Evolutionary conservation across 64 coral and sea anemone genomes (phyloP).

Genomic region (Stichodactyla helianthus): DNA sequence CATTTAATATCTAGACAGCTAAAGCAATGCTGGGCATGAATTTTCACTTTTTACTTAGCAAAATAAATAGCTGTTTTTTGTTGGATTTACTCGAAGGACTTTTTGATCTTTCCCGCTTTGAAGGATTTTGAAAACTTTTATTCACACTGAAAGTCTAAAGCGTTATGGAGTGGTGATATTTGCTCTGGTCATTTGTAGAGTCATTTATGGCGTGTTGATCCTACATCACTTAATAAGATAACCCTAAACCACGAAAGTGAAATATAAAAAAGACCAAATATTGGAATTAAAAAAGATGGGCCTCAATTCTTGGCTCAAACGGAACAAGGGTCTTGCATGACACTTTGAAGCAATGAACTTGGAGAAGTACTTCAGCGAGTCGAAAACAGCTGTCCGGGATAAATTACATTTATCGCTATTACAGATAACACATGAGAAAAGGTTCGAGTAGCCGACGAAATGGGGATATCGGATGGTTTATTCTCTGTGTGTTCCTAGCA

Average conservation of each 20-base stretch:
- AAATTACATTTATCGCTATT: constrained; percentile 28
- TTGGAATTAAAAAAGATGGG: not conserved
- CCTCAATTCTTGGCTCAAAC: not conserved
- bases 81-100: not conserved
- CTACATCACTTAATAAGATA: constrained; percentile 18
- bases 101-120: not conserved
- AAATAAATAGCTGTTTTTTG: constrained; percentile 10
- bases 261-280: constrained; percentile 16
- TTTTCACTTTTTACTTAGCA: constrained; percentile 13
- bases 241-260: not conserved
- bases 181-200: constrained; percentile 12
- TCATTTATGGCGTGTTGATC: constrained; percentile 11
- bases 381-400: constrained; percentile 7
- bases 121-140: not conserved
- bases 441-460: constrained; percentile 19
- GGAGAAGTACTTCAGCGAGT: constrained; percentile 23
- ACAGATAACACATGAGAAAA: constrained; percentile 23
- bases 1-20: constrained; percentile 12
- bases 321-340: not conserved
- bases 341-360: constrained; percentile 29
- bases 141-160: not conserved
- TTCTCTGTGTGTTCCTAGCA: constrained; percentile 5
- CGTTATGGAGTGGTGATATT: not conserved
- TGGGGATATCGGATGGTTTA: constrained; percentile 16
- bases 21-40: constrained; percentile 8